Base-by-base conservation (phyloP, 2,888 invertebrate genomes). In the Malthinus seriepunctatus region DNA sequence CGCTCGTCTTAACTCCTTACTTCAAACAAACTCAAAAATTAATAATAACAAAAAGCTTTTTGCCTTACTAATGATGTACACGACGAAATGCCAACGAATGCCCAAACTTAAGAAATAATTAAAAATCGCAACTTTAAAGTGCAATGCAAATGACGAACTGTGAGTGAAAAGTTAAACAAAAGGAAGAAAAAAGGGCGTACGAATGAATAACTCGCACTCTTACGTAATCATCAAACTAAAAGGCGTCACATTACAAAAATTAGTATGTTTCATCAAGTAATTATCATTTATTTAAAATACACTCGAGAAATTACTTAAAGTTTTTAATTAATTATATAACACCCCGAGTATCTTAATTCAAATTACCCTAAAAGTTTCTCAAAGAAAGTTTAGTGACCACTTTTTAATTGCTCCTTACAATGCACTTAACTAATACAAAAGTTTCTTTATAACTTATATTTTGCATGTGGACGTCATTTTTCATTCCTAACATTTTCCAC, bases 81-180 rank as follows among this genome's bases (percentile, higher is more conserved):
- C 15, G 23, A 42, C 39, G 23, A 42, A 42, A 42, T 23, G 15
- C 15, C 10, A 23, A 23, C 23, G 23, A 42, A 42, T 15, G 14
- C 39, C 23, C n/a, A 42, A 42, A 23, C 39, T 42, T 42, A 42
- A 42, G 39, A 23, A 15, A 42, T 42, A 42, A 42, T 42, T 42
- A 42, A 42, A 42, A 42, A 42, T 42, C 39, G 23, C 23, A 14
- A 23, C 15, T 9, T 23, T 23, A 42, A 42, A 42, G 39, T 42
- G 39, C 14, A 42, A 15, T 42, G 14, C 39, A 42, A 42, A 42
- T n/a, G 39, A 23, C 23, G 12, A 15, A 42, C 39, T 12, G 39
- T 8, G 1, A 42, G 23, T 23, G 39, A 42, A 42, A 42, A 15
- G 15, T 42, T 42, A 15, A 15, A 15, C 23, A n/a, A 42, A 42